A percentile compares a stretch with the other conserved stretches of the same genome.
phyloP scores from a whole-genome alignment of 2,797 vertebrate species.

The Psittacula echo region DNA sequence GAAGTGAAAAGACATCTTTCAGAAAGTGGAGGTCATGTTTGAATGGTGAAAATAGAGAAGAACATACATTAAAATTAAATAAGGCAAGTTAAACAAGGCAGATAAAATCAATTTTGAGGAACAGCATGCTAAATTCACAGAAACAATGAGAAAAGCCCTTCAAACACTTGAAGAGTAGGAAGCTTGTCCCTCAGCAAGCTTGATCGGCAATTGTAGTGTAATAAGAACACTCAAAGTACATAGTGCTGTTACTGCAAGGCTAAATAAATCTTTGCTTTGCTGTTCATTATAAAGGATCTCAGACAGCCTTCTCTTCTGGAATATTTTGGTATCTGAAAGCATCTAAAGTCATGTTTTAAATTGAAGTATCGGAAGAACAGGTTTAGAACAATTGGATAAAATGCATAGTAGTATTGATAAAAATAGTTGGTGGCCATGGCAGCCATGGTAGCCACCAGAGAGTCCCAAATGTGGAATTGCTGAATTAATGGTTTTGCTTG shows the following conservation, averaged over 20 bases:
- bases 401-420: not conserved
- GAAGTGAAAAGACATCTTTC: not conserved
- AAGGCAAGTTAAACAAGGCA: conserved; percentile 31
- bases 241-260: not conserved
- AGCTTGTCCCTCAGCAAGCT: conserved; percentile 14
- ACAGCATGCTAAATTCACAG: not conserved
- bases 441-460: conserved; percentile 43
- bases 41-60: conserved; percentile 13
- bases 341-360: not conserved
- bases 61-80: conserved; percentile 9
- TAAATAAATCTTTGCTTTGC: conserved; percentile 57
- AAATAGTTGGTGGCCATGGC: not conserved
- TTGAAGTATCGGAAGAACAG: conserved; percentile 13
- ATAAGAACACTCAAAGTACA: not conserved
- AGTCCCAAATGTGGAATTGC: not conserved
- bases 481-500: not conserved
- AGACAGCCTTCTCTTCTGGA: not conserved
- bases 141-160: conserved; percentile 22
- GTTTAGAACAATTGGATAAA: conserved; percentile 36
- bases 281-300: not conserved
- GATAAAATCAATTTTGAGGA: conserved; percentile 30
- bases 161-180: not conserved
- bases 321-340: not conserved
- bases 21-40: conserved; percentile 22
- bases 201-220: not conserved